Evolutionary conservation across 2,888 invertebrate species (phyloP), one percentile per base, ranked within the genome.

Genomic region (Polyploca ridens): DNA sequence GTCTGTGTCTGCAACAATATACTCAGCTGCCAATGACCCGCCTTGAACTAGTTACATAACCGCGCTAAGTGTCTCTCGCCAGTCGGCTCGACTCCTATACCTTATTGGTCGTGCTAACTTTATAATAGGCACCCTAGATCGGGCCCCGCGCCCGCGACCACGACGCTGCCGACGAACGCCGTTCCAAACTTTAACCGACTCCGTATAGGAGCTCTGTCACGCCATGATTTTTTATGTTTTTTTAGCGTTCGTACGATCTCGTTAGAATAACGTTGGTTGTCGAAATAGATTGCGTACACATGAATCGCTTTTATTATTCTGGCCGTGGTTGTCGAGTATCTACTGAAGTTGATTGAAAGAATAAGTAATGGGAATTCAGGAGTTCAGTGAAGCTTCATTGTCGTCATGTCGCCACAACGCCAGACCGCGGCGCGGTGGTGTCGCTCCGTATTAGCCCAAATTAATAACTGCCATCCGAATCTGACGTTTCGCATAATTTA

Each of bases 41-140:
- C 93, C 93, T 93, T 93, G 93, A 91, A 92, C 92, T 85, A 92
- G 81, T 91, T 91, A 88, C 86, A 84, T 90, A 89, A 89, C 84
- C 54, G 74, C 76, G 77, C 76, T 73, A 69, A 66, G 66, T 64
- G 62, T 72, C 76, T 77, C 75, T 78, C 79, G 76, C 75, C 73
- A 68, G 54, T 54, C 54, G 54, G 54, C 54, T 54, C 54, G 73
- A 72, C 76, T 61, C 61, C 19, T 61, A 61, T 61, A 71, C 77
- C 79, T 78, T 78, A 76, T 78, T 83, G 80, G 77, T 75, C 77
- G 79, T 44, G 64, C 68, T 71, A 69, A 69, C 66, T 75, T 41
- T 61, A 41, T 41, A 41, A 44, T 61, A 74, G 74, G 65, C 74
- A 70, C 70, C 82, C 80, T 81, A 70, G 73, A 68, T 67, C 70